Evolutionary conservation across 2,888 invertebrate genomes (phyloP).

Genomic region (Diloba caeruleocephala): DNA sequence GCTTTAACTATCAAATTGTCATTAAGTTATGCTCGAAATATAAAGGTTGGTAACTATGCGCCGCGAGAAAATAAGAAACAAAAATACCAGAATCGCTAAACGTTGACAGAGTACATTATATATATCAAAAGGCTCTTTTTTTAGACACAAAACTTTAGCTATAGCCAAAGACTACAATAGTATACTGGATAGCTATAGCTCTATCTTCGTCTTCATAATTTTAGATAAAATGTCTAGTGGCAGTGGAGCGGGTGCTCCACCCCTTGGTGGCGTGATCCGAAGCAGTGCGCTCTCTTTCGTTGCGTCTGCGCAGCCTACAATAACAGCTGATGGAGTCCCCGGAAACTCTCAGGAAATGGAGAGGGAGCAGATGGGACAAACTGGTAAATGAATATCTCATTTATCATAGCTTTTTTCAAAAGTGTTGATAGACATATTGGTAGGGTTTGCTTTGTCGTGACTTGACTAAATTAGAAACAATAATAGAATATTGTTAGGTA

Average conservation of each 20-base stretch:
- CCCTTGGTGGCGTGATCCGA: constrained; percentile 70
- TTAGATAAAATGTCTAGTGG: constrained; percentile 64
- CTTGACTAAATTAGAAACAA: too few species aligned
- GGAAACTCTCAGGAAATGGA: constrained; percentile 55
- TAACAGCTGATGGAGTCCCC: constrained; percentile 52
- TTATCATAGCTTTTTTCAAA: background rate
- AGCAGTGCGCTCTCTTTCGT: constrained; percentile 80
- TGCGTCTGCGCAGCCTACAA: constrained; percentile 72
- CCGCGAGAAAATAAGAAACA: too few species aligned
- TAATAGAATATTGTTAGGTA: too few species aligned
- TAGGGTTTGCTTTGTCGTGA: too few species aligned
- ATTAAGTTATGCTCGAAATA: background rate
- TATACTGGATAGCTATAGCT: too few species aligned
- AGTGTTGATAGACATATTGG: too few species aligned
- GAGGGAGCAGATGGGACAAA: constrained; percentile 62
- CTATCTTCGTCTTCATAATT: background rate
- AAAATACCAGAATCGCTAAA: too few species aligned
- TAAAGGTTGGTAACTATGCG: too few species aligned
- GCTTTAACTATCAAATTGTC: background rate
- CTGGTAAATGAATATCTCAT: constrained; percentile 56
- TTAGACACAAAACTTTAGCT: constrained; percentile 5
- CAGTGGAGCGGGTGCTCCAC: constrained; percentile 59
- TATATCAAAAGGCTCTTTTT: constrained; percentile 6
- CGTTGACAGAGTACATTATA: too few species aligned
- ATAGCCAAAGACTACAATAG: too few species aligned